Evolutionary conservation across 2,888 invertebrate species (phyloP).

Genomic region (Drosophila tanythrix): DNA sequence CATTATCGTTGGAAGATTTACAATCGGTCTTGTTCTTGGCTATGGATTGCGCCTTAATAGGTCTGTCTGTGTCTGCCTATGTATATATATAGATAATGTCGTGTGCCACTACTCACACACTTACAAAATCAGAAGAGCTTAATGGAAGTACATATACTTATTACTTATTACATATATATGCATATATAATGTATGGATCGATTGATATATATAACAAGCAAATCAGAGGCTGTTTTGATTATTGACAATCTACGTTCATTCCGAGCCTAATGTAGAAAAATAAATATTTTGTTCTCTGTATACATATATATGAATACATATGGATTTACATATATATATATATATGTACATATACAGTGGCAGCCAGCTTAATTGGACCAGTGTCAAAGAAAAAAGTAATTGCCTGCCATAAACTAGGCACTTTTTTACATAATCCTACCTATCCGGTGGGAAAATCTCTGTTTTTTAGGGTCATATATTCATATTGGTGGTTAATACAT

Average conservation of each 20-base stretch:
- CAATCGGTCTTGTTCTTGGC: conserved; percentile 35
- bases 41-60: conserved; percentile 8
- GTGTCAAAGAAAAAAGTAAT: too few relatives aligned
- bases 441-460: too few relatives aligned
- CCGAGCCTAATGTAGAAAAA: conserved; percentile 38
- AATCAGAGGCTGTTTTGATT: conserved; percentile 27
- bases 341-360: not conserved
- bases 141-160: conserved; percentile 33
- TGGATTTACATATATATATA: not conserved
- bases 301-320: not conserved
- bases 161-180: conserved; percentile 3
- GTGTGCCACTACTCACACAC: conserved; percentile 1
- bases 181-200: conserved; percentile 9
- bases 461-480: too few relatives aligned
- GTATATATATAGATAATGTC: not conserved
- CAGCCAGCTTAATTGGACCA: too few relatives aligned
- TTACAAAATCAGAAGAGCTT: conserved; percentile 22
- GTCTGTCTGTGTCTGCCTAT: not conserved
- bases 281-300: conserved; percentile 23
- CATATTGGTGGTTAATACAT: too few relatives aligned
- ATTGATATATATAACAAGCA: conserved; percentile 12
- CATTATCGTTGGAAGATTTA: conserved; percentile 7
- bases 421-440: too few relatives aligned
- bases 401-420: too few relatives aligned
- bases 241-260: conserved; percentile 12